These are phyloP conservation scores for Protobothrops flavoviridis DNA, from an alignment of 2,113 vertebrate genomes.

Conservation along the genomic window DNA sequence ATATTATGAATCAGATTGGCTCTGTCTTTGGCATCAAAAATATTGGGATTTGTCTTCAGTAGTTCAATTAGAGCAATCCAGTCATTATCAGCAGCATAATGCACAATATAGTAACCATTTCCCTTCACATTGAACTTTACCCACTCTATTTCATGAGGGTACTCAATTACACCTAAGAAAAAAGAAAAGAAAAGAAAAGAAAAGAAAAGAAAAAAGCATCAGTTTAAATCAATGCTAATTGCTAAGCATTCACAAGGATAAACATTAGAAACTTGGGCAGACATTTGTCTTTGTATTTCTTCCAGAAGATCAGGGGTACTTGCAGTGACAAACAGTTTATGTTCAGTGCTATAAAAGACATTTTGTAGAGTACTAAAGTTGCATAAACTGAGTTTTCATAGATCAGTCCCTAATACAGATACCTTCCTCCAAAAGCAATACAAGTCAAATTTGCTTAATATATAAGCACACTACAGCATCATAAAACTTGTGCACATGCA, in stretches of 20 bases:
- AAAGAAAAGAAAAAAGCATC: constrained; percentile 13
- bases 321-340: neutral
- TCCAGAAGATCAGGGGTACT: neutral
- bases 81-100: constrained; percentile 77
- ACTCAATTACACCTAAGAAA: constrained; percentile 73
- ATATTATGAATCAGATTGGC: constrained; percentile 88
- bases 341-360: neutral
- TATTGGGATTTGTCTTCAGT: constrained; percentile 69
- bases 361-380: neutral
- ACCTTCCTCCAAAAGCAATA: neutral
- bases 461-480: neutral
- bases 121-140: constrained; percentile 88
- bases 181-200: neutral
- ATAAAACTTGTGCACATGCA: neutral
- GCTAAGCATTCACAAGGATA: neutral
- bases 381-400: neutral
- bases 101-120: constrained; percentile 89
- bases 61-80: constrained; percentile 77
- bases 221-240: neutral
- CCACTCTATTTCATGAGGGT: constrained; percentile 82
- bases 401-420: neutral
- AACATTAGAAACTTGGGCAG: neutral
- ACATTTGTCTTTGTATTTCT: neutral
- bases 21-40: constrained; percentile 83
- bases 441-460: neutral